Percentiles rank a stretch among this genome's conserved stretches.
These are phyloP conservation scores for Thereva nobilitata DNA, from an alignment of 2,888 invertebrate genomes.

Conservation along the genomic window DNA sequence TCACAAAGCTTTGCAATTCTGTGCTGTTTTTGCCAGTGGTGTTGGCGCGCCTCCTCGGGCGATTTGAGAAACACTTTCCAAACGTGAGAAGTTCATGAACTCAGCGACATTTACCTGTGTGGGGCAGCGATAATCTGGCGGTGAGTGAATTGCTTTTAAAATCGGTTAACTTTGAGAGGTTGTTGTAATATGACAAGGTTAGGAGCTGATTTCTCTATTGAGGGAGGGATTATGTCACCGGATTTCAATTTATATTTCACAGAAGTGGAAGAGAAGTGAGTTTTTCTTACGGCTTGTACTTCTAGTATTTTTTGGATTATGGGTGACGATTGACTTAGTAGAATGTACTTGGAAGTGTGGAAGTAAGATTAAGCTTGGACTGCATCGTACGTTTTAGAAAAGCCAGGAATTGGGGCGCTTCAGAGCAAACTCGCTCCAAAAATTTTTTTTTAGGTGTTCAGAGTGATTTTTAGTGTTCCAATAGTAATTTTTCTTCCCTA, in stretches of 20 bases:
- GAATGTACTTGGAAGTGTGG: too few species aligned
- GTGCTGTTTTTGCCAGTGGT: background rate
- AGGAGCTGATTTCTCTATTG: too few species aligned
- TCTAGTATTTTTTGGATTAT: background rate
- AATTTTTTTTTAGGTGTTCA: too few species aligned
- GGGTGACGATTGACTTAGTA: too few species aligned
- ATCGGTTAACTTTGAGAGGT: constrained; percentile 4
- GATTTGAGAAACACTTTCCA: background rate
- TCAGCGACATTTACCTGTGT: constrained; percentile 11
- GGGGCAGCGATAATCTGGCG: background rate
- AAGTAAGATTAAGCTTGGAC: too few species aligned
- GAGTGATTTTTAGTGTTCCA: too few species aligned
- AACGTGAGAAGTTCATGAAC: constrained; percentile 9
- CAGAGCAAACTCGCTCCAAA: too few species aligned
- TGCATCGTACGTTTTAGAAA: too few species aligned
- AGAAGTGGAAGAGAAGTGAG: background rate
- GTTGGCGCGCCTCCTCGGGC: background rate
- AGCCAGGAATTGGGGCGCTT: too few species aligned
- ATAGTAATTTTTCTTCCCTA: too few species aligned
- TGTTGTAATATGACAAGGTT: constrained; percentile 1
- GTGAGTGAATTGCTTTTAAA: background rate
- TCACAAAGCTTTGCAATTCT: too few species aligned
- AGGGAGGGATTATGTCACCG: constrained; percentile 12
- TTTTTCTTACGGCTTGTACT: background rate
- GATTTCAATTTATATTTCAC: background rate